A percentile compares a stretch with the other conserved stretches of the same genome.
These are phyloP conservation scores for Crenichthys baileyi DNA, from an alignment of 2,797 vertebrate species.

Conservation along the genomic window DNA sequence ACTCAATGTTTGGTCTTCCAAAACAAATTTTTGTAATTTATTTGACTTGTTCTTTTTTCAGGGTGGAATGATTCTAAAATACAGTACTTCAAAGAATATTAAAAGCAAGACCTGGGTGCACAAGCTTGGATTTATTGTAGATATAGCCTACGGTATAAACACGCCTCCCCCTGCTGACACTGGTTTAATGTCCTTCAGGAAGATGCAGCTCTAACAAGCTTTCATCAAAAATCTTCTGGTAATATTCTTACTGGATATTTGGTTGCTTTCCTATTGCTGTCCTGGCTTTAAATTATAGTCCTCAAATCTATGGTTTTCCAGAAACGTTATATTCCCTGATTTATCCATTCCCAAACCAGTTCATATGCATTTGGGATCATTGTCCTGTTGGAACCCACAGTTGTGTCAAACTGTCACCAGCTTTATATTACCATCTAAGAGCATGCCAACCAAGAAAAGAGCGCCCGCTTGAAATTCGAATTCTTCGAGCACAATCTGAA, in stretches of 20 bases:
- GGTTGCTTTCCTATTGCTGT: neutral
- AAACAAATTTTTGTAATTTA: too few relatives aligned
- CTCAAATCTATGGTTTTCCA: neutral
- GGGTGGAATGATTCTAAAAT: neutral
- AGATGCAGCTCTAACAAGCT: neutral
- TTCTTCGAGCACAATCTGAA: too few relatives aligned
- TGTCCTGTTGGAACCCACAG: neutral
- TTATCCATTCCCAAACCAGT: neutral
- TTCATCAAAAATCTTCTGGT: neutral
- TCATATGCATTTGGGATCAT: neutral
- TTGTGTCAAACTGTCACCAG: neutral
- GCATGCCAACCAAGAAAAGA: neutral
- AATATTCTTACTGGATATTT: neutral
- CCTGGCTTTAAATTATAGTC: neutral
- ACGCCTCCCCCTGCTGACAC: neutral
- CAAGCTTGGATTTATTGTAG: neutral
- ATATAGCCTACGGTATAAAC: neutral
- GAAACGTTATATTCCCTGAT: neutral
- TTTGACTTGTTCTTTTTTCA: neutral
- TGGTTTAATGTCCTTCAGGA: neutral
- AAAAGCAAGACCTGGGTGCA: neutral
- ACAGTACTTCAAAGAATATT: neutral
- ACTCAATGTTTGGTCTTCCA: neutral
- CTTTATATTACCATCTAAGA: neutral
- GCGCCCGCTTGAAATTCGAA: too few relatives aligned